Base-by-base conservation (phyloP, 2,797 vertebrate species). In the Otolemur crassicaudatus region DNA sequence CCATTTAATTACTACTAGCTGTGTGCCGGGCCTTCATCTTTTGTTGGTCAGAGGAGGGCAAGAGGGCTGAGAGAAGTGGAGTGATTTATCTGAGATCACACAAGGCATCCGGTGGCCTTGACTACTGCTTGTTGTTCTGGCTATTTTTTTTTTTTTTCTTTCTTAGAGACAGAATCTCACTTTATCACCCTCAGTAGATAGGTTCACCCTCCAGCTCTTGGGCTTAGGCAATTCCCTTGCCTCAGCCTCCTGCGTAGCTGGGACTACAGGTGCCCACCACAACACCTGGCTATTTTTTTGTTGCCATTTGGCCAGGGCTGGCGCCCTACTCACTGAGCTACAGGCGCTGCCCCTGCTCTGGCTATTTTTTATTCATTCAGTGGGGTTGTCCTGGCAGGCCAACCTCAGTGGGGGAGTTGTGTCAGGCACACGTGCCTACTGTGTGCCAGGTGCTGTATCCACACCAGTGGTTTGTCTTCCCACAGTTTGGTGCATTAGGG, bases 51-150 rank as follows among this genome's bases (percentile, higher is more conserved):
- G 58, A 23, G 31, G 65, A 12, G 10, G 34, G 58, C 73, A 40
- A 46, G 6, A 49, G 75, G 80, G 53, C 60, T 86, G 61, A 82
- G 94, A 94, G 88, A 89, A 73, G 80, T 25, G 22, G 60, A 70
- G 60, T 37, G 67, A 76, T 53, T 84, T 58, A 63, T 46, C 89
- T 40, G 40, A 53, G 53, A 76, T 37, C 81, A 61, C 86, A 67
- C 23, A 37, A 1, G 14, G 73, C 31, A 46, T 75, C 56, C 86
- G 11, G 75, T 12, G 31, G 40, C 14, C 25, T 29, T 0, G 1
- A 29, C 37, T 1, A 1, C 29, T 43, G 14, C 29, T 20, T 46
- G 19, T 76, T n/a, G 37, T 75, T 60, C 40, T 86, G 85, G 53
- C 31, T 61, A 17, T 25, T 46, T 87, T 40, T 43, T 40, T 40